Base-by-base conservation (phyloP, 2,797 vertebrate species). In the Odontamblyopus rebecca region DNA sequence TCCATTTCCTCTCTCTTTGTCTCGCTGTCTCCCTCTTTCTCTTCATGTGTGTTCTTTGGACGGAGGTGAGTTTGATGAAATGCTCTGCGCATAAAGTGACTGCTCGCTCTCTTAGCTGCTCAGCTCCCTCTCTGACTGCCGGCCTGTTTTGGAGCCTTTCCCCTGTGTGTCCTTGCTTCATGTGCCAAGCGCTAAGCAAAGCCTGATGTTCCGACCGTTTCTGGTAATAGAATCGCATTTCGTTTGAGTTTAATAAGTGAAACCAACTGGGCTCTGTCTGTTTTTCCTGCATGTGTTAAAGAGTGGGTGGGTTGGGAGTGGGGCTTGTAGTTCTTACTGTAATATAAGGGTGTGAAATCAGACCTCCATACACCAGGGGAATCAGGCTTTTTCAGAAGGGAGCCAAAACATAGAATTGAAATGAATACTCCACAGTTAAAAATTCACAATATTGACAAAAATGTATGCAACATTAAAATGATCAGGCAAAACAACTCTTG, bases 161-260 rank as follows among this genome's bases (percentile, higher is more conserved):
- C 80, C 73, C n/a, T 38, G 30, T 27, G 70, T 38, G 77, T 86
- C 74, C 74, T 78, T 82, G 80, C 71, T 77, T 54, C 57, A 65
- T 85, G 75, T 82, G 89, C 86, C 87, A 89, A 70, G 67, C 78
- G 73, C 80, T 92, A 90, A 93, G 87, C 83, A 83, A 82, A 90
- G 87, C 85, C 87, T 85, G 82, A 82, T 91, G 91, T 89, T 93
- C 74, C 80, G 78, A 82, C 85, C 79, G 88, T 86, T 82, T 82
- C 88, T 91, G 86, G 88, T 90, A 92, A 91, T 84, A 88, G 78
- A 90, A 91, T 89, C 88, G 80, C 84, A 89, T 83, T 90, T 87
- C 78, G 86, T 91, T 90, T 86, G 74, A 79, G 82, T 87, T 62
- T 89, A 91, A 90, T 92, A 90, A 92, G 75, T 83, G 81, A 89